phyloP scores from a whole-genome alignment of 2,113 vertebrate species.

The Climacteris rufus region DNA sequence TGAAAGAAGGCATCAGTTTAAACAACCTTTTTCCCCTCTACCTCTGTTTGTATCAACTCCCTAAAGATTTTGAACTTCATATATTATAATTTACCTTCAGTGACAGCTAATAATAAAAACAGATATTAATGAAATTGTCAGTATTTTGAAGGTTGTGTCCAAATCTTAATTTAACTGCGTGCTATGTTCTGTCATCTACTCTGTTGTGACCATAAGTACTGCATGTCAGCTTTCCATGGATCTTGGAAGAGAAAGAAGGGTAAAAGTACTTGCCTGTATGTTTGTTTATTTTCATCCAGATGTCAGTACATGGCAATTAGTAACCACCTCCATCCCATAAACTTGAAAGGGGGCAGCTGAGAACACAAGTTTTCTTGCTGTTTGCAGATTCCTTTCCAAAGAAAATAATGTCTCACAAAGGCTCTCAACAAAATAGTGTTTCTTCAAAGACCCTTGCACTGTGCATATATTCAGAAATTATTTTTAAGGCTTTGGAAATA shows the following conservation, averaged over 20 bases:
- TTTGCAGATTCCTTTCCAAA: not conserved
- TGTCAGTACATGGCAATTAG: not conserved
- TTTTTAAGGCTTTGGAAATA: not conserved
- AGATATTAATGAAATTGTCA: not conserved
- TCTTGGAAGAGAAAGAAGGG: not conserved
- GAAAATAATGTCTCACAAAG: not conserved
- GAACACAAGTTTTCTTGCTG: not conserved
- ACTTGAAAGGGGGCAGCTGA: not conserved
- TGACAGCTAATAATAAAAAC: not conserved
- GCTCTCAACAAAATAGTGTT: not conserved
- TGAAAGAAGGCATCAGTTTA: not conserved
- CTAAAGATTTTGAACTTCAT: not conserved
- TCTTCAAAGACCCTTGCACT: not conserved
- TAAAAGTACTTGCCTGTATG: not conserved
- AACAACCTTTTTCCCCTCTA: not conserved
- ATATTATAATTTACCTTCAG: not conserved
- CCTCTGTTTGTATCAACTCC: not conserved
- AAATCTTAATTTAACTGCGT: not conserved
- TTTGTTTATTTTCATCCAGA: not conserved
- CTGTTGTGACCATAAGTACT: not conserved
- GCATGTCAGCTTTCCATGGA: not conserved
- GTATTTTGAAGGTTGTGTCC: not conserved
- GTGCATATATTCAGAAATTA: not conserved
- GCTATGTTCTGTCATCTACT: not conserved
- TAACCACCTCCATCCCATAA: not conserved